phyloP scores from a whole-genome alignment of 2,113 vertebrate genomes.

The Cyphomyrus discorhynchus region DNA sequence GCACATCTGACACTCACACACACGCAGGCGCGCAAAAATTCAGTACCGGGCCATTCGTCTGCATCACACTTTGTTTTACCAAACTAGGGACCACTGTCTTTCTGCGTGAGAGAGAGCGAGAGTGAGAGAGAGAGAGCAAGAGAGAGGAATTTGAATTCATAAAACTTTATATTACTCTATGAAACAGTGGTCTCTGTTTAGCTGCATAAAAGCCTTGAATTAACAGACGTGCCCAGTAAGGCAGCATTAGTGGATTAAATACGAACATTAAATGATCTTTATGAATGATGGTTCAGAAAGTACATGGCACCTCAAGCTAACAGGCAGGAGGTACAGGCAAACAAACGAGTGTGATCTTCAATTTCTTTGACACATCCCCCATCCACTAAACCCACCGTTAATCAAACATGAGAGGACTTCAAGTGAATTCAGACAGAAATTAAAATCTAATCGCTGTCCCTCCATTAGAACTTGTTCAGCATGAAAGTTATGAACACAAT shows the following conservation, averaged over 20 bases:
- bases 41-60: neutral
- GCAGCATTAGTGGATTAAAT: neutral
- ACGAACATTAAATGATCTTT: neutral
- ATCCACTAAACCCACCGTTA: neutral
- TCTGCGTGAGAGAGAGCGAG: neutral
- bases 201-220: neutral
- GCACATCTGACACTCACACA: neutral
- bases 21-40: neutral
- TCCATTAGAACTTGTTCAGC: neutral
- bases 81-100: conserved; percentile 18
- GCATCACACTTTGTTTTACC: conserved; percentile 6
- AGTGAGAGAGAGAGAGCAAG: neutral
- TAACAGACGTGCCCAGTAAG: neutral
- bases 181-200: neutral
- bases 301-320: neutral
- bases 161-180: neutral
- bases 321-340: neutral
- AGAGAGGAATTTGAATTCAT: neutral
- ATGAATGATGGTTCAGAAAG: neutral
- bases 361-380: neutral
- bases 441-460: neutral
- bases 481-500: neutral
- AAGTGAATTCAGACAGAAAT: neutral
- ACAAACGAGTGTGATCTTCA: neutral
- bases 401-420: neutral